A percentile compares a stretch with the other conserved stretches of the same genome.
Evolutionary conservation across 2,113 vertebrate species (phyloP).

Genomic region (Rhizomys pruinosus): DNA sequence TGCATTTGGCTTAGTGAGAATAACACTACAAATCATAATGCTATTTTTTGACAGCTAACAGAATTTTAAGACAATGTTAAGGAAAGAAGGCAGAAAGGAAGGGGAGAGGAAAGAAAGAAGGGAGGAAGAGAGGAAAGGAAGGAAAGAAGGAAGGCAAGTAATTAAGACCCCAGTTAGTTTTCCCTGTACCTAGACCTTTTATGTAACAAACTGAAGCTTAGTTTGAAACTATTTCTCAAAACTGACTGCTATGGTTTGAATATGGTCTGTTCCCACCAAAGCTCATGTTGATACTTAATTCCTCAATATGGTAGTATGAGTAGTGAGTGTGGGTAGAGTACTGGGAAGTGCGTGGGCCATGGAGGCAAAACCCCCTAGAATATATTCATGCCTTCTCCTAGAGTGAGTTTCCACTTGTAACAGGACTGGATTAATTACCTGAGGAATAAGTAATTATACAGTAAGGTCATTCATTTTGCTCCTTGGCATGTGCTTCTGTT

Average conservation of each 20-base stretch:
- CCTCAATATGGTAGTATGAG: background rate
- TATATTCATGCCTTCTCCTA: background rate
- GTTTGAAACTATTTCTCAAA: background rate
- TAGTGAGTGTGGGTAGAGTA: no score
- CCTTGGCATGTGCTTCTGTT: background rate
- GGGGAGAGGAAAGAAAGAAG: background rate
- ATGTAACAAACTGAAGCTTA: background rate
- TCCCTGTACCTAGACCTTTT: background rate
- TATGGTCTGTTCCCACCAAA: background rate
- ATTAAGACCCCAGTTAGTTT: background rate
- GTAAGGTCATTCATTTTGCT: background rate
- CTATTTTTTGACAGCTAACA: conserved; percentile 14
- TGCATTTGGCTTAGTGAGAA: conserved; percentile 3
- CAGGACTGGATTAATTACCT: background rate
- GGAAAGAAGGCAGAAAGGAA: background rate
- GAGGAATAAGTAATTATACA: background rate
- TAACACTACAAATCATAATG: background rate
- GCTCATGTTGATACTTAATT: background rate
- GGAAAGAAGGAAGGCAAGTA: no score
- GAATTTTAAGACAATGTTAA: background rate
- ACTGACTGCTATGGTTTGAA: background rate
- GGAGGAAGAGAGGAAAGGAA: no score
- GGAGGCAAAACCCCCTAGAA: no score
- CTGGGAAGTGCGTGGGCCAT: no score
- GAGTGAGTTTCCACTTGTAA: background rate